phyloP scores from a whole-genome alignment of 2,113 vertebrate species.

The Epinephelus fuscoguttatus region DNA sequence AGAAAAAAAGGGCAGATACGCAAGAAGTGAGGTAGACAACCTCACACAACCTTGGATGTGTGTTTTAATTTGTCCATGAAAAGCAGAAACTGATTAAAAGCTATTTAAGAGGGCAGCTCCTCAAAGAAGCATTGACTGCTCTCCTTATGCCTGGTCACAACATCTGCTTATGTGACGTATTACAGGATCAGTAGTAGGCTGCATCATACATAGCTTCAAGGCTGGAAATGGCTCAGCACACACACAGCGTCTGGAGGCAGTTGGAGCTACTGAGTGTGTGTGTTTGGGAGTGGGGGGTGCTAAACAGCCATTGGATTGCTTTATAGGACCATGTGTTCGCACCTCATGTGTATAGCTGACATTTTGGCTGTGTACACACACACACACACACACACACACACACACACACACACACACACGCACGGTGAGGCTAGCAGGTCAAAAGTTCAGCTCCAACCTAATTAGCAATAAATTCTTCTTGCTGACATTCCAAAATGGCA shows the following conservation, averaged over 20 bases:
- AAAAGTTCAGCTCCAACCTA: conserved; percentile 59
- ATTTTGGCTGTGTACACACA: conserved; percentile 27
- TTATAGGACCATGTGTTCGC: conserved; percentile 19
- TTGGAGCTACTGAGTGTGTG: background rate
- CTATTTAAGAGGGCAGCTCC: background rate
- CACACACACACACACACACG: conserved; percentile 9
- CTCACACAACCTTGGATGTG: background rate
- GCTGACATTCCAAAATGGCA: conserved; percentile 72
- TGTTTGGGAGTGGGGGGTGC: background rate
- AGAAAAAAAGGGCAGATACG: no score
- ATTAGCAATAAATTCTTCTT: conserved; percentile 72
- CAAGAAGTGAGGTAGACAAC: background rate
- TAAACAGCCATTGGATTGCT: conserved; percentile 2
- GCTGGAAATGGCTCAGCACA: background rate
- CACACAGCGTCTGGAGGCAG: background rate
- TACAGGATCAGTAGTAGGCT: background rate
- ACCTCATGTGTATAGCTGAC: conserved; percentile 33
- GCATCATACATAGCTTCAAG: background rate
- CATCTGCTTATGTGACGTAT: no score
- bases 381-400: conserved; percentile 8
- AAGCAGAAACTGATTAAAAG: background rate
- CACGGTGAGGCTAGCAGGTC: conserved; percentile 41
- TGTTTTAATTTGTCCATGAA: background rate
- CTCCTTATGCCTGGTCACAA: background rate
- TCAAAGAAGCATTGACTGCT: background rate